phyloP scores from a whole-genome alignment of 2,113 vertebrate genomes.

The Chaenogobius annularis region DNA sequence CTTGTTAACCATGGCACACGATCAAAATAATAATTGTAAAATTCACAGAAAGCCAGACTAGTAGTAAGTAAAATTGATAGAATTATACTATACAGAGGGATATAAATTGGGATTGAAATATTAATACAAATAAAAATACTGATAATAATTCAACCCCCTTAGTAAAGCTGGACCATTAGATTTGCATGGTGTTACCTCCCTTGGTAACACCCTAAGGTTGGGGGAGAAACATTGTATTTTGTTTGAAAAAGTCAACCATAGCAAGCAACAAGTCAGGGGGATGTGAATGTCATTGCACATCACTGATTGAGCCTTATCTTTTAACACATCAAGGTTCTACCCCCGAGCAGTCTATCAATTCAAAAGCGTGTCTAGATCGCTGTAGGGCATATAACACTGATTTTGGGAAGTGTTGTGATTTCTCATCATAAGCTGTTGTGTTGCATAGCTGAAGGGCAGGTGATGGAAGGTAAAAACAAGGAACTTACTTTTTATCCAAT shows the following conservation, averaged over 20 bases:
- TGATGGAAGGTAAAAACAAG: too few relatives aligned
- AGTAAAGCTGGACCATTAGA: too few relatives aligned
- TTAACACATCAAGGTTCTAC: background rate
- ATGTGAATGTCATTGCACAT: slow-evolving; percentile 2
- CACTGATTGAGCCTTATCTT: background rate
- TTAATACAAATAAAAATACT: too few relatives aligned
- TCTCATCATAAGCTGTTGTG: background rate
- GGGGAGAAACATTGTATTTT: background rate
- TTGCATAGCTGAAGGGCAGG: background rate
- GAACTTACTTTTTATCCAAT: too few relatives aligned
- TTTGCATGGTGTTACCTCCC: background rate
- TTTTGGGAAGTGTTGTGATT: background rate
- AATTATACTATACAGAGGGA: too few relatives aligned
- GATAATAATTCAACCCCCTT: too few relatives aligned
- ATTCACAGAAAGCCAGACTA: too few relatives aligned
- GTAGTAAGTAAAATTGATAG: too few relatives aligned
- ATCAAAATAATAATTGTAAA: too few relatives aligned
- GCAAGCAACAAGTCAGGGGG: background rate
- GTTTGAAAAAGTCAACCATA: background rate
- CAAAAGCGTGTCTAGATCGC: background rate
- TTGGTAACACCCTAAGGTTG: background rate
- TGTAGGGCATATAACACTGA: background rate
- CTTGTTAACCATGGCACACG: too few relatives aligned
- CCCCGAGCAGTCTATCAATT: background rate
- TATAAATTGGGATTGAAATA: too few relatives aligned